Evolutionary conservation across 2,888 invertebrate genomes (phyloP), one percentile per base, ranked within the genome.

Genomic region (Villa cingulata): DNA sequence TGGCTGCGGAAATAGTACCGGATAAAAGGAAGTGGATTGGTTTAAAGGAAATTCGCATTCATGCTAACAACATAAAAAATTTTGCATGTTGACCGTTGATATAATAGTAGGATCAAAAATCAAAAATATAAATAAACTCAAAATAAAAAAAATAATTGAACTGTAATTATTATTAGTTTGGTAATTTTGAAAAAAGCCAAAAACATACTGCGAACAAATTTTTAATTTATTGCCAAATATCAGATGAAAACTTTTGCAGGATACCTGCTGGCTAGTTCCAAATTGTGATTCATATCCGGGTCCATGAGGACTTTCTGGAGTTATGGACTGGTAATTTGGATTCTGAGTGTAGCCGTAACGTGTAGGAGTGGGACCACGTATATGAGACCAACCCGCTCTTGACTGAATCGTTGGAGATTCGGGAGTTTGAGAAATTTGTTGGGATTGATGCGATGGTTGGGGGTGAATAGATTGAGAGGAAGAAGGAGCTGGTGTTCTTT

Each of bases 301-400:
- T 32, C 15, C 41, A 41, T 44, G 45, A 44, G 19, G 46, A 45
- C 37, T 37, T 23, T 23, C 23, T 23, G 23, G 23, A 38, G 29
- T 40, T 37, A 41, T 44, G 41, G 36, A 39, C 37, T 19, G 42
- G 29, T 46, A 41, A 14, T 29, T 18, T 15, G 41, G 29, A 37
- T 27, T 32, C 39, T 48, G 38, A 17, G 48, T 48, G 29, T 54
- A 54, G 19, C 51, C 52, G 36, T 46, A 34, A 42, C 42, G 47
- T 19, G 48, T 48, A 18, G 51, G 52, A 20, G 43, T 40, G n/a
- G 55, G 45, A n/a, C 51, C 37, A 16, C 44, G 37, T 15, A 55
- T 53, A 32, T 54, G 55, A 10, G 55, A 48, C 55, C 55, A 55
- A 46, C 52, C 51, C 5, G 4, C 7, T 16, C 32, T 34, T 18